These are phyloP conservation scores for Drosophila borborema DNA, from an alignment of 2,888 invertebrate species.

Conservation along the genomic window DNA sequence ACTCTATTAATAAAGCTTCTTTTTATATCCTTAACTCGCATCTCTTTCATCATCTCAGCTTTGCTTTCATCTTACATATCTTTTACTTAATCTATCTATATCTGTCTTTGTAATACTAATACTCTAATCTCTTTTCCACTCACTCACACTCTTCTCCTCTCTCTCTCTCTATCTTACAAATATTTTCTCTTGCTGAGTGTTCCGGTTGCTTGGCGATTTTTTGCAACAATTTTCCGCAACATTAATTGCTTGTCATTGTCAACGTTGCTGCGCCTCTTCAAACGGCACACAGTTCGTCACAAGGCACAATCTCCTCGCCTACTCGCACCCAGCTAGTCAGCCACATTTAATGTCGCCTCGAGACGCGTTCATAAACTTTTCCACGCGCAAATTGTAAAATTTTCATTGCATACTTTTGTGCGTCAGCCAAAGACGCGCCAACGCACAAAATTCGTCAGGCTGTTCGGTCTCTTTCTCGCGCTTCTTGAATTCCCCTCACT, in stretches of 20 bases:
- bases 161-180: background rate
- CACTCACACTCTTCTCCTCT: background rate
- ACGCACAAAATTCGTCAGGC: constrained; percentile 41
- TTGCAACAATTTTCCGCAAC: constrained; percentile 69
- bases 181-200: constrained; percentile 15
- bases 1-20: constrained; percentile 1
- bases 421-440: constrained; percentile 44
- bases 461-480: background rate
- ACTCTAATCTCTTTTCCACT: constrained; percentile 1
- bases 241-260: constrained; percentile 72
- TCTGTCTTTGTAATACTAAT: constrained; percentile 7
- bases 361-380: constrained; percentile 71
- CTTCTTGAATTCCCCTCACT: background rate
- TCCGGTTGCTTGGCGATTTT: constrained; percentile 51
- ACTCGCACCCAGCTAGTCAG: background rate
- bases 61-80: constrained; percentile 1
- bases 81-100: background rate
- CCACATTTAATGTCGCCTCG: constrained; percentile 62
- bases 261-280: constrained; percentile 33
- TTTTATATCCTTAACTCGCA: background rate
- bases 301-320: background rate
- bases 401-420: constrained; percentile 71
- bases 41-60: background rate
- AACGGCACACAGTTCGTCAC: constrained; percentile 11
- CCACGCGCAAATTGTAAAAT: constrained; percentile 74